phyloP scores from a whole-genome alignment of 1,140 invertebrate genomes.

The Glossosoma conforme region DNA sequence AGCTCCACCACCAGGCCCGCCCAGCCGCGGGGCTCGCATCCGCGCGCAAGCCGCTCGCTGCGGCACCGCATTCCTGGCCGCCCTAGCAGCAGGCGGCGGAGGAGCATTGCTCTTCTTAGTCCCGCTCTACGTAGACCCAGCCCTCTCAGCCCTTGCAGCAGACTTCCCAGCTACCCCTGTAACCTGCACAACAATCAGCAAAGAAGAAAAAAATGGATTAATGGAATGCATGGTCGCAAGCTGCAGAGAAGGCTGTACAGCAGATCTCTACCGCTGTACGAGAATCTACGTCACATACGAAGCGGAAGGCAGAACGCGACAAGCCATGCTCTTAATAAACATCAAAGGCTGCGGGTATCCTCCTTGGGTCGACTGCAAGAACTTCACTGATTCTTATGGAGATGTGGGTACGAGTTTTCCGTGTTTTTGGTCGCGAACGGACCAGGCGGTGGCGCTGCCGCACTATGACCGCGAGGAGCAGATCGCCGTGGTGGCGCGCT shows the following conservation, averaged over 20 bases:
- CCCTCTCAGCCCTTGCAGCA: constrained; percentile 79
- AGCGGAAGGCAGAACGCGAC: constrained; percentile 40
- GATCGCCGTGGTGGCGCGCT: constrained; percentile 71
- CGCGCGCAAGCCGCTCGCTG: constrained; percentile 73
- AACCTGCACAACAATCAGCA: constrained; percentile 67
- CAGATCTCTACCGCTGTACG: constrained; percentile 78
- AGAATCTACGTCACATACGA: constrained; percentile 78
- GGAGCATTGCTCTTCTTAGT: constrained; percentile 81
- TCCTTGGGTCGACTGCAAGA: constrained; percentile 75
- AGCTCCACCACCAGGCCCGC: constrained; percentile 25
- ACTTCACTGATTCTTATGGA: constrained; percentile 73
- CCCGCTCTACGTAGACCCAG: constrained; percentile 84
- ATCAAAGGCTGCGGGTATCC: constrained; percentile 81
- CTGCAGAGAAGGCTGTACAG: constrained; percentile 83
- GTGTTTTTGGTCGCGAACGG: constrained; percentile 78
- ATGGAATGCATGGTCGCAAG: constrained; percentile 84
- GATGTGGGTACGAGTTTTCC: constrained; percentile 71
- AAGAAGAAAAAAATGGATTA: constrained; percentile 70
- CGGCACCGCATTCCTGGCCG: constrained; percentile 70
- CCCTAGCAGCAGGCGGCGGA: constrained; percentile 73
- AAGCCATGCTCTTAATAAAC: constrained; percentile 46
- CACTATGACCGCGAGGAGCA: constrained; percentile 75
- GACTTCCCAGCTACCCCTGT: constrained; percentile 77
- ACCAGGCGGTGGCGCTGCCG: constrained; percentile 73
- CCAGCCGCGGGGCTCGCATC: constrained; percentile 57